These are phyloP conservation scores for Equus przewalskii DNA, from an alignment of 2,113 vertebrate genomes.

Conservation along the genomic window DNA sequence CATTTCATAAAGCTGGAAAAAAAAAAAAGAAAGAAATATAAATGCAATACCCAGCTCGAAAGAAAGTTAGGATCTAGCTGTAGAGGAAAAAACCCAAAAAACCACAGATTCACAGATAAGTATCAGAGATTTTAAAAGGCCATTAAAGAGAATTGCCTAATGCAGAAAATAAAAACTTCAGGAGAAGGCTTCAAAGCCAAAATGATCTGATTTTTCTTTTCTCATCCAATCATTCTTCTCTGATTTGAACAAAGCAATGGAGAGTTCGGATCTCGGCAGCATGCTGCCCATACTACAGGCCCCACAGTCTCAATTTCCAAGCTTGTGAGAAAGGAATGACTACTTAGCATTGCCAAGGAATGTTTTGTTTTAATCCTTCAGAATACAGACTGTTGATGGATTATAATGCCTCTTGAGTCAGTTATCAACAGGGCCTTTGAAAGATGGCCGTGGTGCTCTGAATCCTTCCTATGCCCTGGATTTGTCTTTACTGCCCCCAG, in stretches of 20 bases:
- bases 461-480: background rate
- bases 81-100: background rate
- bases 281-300: background rate
- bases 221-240: background rate
- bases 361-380: background rate
- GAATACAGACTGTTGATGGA: background rate
- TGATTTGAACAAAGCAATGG: background rate
- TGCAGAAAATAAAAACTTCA: background rate
- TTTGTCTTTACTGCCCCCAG: background rate
- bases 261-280: background rate
- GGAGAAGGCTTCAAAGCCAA: background rate
- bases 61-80: background rate
- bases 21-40: conserved; percentile 18
- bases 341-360: background rate
- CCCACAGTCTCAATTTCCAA: background rate
- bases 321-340: background rate
- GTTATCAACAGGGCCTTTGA: background rate
- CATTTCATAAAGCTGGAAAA: background rate
- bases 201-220: background rate
- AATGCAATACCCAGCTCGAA: conserved; percentile 1
- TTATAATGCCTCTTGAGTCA: background rate
- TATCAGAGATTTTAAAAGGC: conserved; percentile 22
- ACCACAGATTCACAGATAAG: background rate
- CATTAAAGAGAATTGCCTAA: background rate
- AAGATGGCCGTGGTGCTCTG: background rate